Percentiles rank a stretch among this genome's conserved stretches.
phyloP scores from a whole-genome alignment of 2,113 vertebrate genomes.

The Addax nasomaculatus region DNA sequence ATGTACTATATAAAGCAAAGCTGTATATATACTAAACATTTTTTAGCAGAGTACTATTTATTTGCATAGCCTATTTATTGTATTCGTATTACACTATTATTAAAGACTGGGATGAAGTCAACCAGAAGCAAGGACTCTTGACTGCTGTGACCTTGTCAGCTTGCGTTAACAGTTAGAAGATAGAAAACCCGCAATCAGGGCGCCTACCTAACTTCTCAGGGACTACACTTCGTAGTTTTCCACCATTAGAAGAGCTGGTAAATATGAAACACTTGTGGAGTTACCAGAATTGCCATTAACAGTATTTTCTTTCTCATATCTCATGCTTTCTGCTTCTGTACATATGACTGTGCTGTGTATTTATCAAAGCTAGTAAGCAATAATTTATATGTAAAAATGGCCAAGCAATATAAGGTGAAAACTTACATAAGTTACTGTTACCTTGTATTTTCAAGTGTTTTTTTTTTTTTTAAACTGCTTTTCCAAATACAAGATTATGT shows the following conservation, averaged over 20 bases:
- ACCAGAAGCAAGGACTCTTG: constrained; percentile 70
- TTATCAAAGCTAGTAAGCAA: constrained; percentile 87
- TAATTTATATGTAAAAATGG: constrained; percentile 88
- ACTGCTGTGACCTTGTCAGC: constrained; percentile 68
- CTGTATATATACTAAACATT: constrained; percentile 82
- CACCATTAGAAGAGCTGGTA: constrained; percentile 76
- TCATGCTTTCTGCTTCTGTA: constrained; percentile 82
- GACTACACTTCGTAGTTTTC: constrained; percentile 81
- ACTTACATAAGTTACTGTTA: constrained; percentile 80
- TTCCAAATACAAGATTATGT: constrained; percentile 84
- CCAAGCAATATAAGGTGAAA: constrained; percentile 85
- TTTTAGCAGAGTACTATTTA: constrained; percentile 84
- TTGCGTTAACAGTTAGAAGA: constrained; percentile 72
- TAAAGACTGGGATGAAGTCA: constrained; percentile 70
- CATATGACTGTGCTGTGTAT: constrained; percentile 81
- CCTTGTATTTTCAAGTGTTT: constrained; percentile 84
- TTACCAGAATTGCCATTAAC: constrained; percentile 79
- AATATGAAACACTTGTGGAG: constrained; percentile 81
- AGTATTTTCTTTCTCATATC: constrained; percentile 76
- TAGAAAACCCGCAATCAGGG: constrained; percentile 70
- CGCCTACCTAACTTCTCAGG: constrained; percentile 85
- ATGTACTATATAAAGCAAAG: constrained; percentile 74
- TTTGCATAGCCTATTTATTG: constrained; percentile 85
- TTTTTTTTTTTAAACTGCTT: constrained; percentile 81
- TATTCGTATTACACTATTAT: constrained; percentile 72